Evolutionary conservation across 2,113 vertebrate species (phyloP).

Genomic region (Hyaena hyaena): DNA sequence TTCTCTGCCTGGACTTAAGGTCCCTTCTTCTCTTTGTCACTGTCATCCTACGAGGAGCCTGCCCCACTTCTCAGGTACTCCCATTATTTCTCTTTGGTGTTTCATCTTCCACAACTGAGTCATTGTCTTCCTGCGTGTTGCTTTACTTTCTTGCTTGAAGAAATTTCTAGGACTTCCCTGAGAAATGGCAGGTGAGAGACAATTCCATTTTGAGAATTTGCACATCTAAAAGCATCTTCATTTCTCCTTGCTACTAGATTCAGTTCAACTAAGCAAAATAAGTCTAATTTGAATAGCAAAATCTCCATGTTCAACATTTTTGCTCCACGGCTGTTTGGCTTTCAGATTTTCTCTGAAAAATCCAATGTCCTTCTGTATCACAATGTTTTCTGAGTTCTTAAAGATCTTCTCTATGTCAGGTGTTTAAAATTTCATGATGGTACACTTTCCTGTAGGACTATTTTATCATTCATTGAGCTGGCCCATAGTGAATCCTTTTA

Average conservation of each 20-base stretch:
- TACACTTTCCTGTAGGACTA: neutral
- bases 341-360: neutral
- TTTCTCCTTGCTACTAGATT: neutral
- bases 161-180: neutral
- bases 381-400: neutral
- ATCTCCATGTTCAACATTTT: neutral
- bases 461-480: neutral
- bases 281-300: neutral
- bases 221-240: neutral
- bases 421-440: neutral
- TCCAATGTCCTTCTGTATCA: neutral
- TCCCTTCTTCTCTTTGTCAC: neutral
- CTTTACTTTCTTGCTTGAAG: neutral
- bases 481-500: neutral
- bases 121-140: neutral
- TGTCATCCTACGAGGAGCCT: fast-evolving
- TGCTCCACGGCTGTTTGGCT: neutral
- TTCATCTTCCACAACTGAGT: neutral
- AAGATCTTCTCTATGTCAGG: neutral
- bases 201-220: neutral
- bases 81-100: neutral
- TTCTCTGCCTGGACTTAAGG: neutral
- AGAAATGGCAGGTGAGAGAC: neutral
- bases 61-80: neutral
- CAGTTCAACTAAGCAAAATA: neutral